A percentile compares a stretch with the other conserved stretches of the same genome.
phyloP scores from a whole-genome alignment of 2,113 vertebrate species.

The Phyllostomus discolor region DNA sequence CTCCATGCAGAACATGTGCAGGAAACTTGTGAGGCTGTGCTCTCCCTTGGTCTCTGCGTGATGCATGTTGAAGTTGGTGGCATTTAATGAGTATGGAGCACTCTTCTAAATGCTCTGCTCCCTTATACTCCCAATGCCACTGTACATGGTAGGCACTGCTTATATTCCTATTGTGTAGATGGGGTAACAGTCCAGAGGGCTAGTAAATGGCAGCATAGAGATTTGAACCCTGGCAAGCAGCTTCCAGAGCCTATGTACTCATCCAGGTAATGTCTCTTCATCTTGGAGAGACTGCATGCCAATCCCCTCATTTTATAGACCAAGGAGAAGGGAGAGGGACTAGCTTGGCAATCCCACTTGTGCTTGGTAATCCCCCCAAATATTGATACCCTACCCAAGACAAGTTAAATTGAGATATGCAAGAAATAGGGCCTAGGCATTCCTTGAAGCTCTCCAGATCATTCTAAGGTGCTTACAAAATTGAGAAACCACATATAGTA shows the following conservation, averaged over 20 bases:
- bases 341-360: not conserved
- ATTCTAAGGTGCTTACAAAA: not conserved
- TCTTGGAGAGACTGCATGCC: not conserved
- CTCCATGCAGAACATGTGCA: not conserved
- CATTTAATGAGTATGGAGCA: not conserved
- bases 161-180: not conserved
- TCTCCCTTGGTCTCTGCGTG: not conserved
- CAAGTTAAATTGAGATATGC: not conserved
- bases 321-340: not conserved
- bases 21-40: not conserved
- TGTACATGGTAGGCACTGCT: too few relatives aligned
- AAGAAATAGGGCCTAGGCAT: accelerated
- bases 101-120: not conserved
- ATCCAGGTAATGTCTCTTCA: not conserved
- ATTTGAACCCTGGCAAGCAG: not conserved
- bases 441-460: not conserved
- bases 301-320: not conserved
- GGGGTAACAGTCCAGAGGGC: not conserved
- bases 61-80: not conserved
- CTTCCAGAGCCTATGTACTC: not conserved
- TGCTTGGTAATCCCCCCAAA: not conserved
- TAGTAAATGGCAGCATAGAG: not conserved
- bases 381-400: not conserved
- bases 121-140: not conserved
- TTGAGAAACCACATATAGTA: not conserved